These are phyloP conservation scores for Troides oblongomaculatus DNA, from an alignment of 2,888 invertebrate species.

Conservation along the genomic window DNA sequence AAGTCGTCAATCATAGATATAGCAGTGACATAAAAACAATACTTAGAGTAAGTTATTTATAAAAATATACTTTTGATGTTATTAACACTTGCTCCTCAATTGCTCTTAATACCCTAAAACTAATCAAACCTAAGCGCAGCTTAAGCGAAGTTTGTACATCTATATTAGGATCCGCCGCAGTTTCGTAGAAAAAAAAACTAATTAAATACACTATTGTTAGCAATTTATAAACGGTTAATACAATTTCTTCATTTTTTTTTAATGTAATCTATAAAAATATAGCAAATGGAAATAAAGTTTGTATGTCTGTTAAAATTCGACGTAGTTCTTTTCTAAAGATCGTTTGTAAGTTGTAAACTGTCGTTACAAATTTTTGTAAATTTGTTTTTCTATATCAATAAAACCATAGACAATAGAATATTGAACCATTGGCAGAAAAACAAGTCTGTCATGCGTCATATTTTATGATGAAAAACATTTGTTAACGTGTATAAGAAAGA, in stretches of 20 bases:
- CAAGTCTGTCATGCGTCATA: background rate
- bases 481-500: background rate
- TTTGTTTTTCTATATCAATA: no score
- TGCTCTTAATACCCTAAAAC: slow-evolving; percentile 3
- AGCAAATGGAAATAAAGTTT: no score
- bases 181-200: slow-evolving; percentile 23
- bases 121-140: slow-evolving; percentile 18
- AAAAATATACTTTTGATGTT: slow-evolving; percentile 47
- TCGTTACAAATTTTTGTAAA: no score
- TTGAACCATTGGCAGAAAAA: background rate
- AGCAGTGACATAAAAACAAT: slow-evolving; percentile 41
- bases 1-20: slow-evolving; percentile 33
- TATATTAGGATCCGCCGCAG: slow-evolving; percentile 28
- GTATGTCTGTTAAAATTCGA: no score
- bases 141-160: slow-evolving; percentile 34
- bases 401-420: no score
- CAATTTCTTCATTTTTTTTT: background rate
- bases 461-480: background rate
- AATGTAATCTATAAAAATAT: background rate
- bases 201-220: background rate
- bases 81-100: slow-evolving; percentile 10
- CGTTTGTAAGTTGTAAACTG: no score
- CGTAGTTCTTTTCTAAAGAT: no score
- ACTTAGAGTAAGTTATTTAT: slow-evolving; percentile 38
- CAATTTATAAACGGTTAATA: slow-evolving; percentile 21